Evolutionary conservation across 1,140 invertebrate genomes (phyloP).

Genomic region (Papilio xuthus): DNA sequence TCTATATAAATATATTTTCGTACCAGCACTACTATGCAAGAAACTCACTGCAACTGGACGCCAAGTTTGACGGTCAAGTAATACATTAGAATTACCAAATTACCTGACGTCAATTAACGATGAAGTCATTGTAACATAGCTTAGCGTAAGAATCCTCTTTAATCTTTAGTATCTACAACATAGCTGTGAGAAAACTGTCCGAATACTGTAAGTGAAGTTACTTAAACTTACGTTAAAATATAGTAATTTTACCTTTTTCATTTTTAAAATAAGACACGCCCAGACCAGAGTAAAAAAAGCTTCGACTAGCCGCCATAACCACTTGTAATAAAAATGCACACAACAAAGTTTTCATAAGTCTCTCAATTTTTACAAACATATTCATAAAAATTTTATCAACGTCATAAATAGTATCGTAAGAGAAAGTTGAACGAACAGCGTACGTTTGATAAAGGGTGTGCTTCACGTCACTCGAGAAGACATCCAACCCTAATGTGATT

Average conservation of each 20-base stretch:
- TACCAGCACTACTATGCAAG: no score
- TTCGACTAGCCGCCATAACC: no score
- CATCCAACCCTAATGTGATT: neutral
- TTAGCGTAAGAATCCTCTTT: neutral
- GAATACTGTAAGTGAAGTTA: no score
- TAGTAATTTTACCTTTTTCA: no score
- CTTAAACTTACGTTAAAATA: no score
- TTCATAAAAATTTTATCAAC: neutral
- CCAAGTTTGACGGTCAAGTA: neutral
- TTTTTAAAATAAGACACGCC: no score
- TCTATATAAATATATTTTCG: no score
- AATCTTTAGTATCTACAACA: neutral
- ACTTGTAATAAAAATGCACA: no score
- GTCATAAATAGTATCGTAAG: neutral
- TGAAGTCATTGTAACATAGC: neutral
- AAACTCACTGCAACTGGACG: neutral
- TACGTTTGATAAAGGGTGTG: neutral
- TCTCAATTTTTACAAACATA: neutral
- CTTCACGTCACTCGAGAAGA: neutral
- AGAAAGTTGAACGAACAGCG: slow-evolving; percentile 6
- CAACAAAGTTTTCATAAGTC: no score
- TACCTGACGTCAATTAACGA: slow-evolving; percentile 10
- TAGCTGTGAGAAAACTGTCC: neutral
- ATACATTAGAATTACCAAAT: neutral
- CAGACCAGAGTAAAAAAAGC: no score